Conservation (phyloP, 1,140 invertebrate genomes). For the Neomicropteryx cornuta region DNA sequence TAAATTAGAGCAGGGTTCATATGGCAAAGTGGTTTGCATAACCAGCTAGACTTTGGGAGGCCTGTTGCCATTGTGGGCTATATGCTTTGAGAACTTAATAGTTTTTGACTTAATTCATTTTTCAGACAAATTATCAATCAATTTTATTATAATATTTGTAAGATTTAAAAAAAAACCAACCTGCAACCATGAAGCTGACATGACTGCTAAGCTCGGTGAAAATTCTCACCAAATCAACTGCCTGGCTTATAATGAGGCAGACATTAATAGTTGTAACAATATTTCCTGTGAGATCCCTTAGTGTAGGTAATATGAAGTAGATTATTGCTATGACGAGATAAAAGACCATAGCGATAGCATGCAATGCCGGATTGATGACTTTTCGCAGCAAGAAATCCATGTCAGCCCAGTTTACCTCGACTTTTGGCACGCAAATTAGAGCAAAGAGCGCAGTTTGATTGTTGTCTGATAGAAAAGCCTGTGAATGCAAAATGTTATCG, state of each 20-base stretch:
- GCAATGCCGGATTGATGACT: conserved; percentile 63
- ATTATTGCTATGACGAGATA: conserved; percentile 65
- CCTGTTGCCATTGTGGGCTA: too few species aligned
- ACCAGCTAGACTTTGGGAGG: too few species aligned
- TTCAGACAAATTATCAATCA: too few species aligned
- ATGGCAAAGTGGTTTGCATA: too few species aligned
- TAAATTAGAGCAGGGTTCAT: too few species aligned
- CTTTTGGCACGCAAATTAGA: conserved; percentile 60
- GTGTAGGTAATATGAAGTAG: conserved; percentile 72
- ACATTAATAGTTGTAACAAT: conserved; percentile 69
- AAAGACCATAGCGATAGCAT: conserved; percentile 56
- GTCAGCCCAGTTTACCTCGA: conserved; percentile 53
- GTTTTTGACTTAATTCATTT: too few species aligned
- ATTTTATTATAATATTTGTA: too few species aligned
- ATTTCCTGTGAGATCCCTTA: conserved; percentile 71
- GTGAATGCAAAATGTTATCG: conserved; percentile 1
- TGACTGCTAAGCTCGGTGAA: conserved; percentile 70
- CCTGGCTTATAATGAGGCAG: conserved; percentile 62
- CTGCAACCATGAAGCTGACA: conserved; percentile 64
- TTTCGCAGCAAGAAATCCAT: conserved; percentile 60
- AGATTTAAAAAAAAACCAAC: too few species aligned
- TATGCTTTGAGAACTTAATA: too few species aligned
- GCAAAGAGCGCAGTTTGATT: conserved; percentile 49
- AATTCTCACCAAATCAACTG: conserved; percentile 64
- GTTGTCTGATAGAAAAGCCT: conserved; percentile 21